Conservation (phyloP, 2,797 vertebrate genomes). For the Acanthiza pusilla region DNA sequence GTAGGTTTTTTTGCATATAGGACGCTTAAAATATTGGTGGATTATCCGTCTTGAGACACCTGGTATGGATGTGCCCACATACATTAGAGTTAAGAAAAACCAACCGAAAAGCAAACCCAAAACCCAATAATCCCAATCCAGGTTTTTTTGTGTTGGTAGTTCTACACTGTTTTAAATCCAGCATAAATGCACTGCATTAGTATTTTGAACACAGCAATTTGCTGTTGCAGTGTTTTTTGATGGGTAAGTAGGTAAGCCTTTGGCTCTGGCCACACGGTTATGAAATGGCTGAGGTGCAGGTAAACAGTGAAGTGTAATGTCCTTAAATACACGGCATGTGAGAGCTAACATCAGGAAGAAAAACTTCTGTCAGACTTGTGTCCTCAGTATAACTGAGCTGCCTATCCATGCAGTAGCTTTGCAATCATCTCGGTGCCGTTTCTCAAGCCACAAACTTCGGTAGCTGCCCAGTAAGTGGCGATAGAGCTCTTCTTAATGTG, state of each 20-base stretch:
- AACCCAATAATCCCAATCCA: not conserved
- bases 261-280: not conserved
- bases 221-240: not conserved
- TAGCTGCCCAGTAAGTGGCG: constrained; percentile 35
- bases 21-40: not conserved
- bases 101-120: not conserved
- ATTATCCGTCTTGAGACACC: not conserved
- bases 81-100: not conserved
- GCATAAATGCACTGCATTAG: not conserved
- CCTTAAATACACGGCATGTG: not conserved
- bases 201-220: not conserved
- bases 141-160: not conserved
- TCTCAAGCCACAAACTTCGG: not conserved
- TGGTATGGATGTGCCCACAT: not conserved
- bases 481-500: not conserved
- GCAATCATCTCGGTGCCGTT: fast-evolving
- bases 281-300: not conserved
- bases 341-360: not conserved
- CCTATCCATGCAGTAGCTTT: not conserved
- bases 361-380: not conserved
- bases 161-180: not conserved
- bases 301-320: not conserved
- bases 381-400: not conserved
- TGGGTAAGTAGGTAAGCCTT: not conserved
- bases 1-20: not conserved